Evolutionary conservation across 2,888 invertebrate genomes (phyloP).

Genomic region (Oscheius onirici): DNA sequence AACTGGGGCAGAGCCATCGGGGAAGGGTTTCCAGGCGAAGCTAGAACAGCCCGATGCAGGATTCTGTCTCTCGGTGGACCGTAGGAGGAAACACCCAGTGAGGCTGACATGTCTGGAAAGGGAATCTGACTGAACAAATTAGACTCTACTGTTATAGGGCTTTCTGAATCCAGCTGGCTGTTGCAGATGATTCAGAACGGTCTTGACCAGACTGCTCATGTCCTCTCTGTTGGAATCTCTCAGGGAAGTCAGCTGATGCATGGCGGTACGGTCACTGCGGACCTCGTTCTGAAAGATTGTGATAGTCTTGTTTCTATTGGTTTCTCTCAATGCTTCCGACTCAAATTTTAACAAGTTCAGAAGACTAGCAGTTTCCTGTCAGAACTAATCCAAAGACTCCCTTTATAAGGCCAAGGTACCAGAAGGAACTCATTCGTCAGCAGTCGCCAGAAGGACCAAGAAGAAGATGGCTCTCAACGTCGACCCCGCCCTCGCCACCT

Average conservation of each 20-base stretch:
- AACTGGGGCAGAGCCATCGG: constrained; percentile 8
- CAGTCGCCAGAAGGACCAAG: no score
- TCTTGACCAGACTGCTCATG: constrained; percentile 51
- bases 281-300: constrained; percentile 35
- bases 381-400: no score
- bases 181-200: constrained; percentile 49
- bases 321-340: no score
- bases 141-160: neutral
- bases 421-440: neutral
- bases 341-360: no score
- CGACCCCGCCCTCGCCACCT: no score
- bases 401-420: no score
- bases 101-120: constrained; percentile 30
- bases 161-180: constrained; percentile 25
- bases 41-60: constrained; percentile 33
- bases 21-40: constrained; percentile 41
- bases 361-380: no score
- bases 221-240: constrained; percentile 62
- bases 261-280: constrained; percentile 44
- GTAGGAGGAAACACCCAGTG: constrained; percentile 13
- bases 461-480: no score
- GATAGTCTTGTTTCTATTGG: neutral
- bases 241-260: constrained; percentile 53
- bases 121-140: neutral
- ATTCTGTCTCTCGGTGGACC: constrained; percentile 1